Percentiles rank a stretch among this genome's conserved stretches.
Evolutionary conservation across 2,888 invertebrate genomes (phyloP).

Genomic region (Napeogenes sylphis): DNA sequence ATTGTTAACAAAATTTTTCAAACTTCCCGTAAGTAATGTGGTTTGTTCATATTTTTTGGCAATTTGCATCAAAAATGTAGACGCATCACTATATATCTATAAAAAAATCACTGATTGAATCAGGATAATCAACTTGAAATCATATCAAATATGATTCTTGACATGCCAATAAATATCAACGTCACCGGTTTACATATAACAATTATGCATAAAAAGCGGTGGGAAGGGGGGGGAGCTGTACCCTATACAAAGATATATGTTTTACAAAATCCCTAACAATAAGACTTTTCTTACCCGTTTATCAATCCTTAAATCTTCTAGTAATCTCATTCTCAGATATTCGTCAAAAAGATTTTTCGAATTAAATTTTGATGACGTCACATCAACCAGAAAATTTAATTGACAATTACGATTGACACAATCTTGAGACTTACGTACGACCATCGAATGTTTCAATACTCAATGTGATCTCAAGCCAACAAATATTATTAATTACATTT

Average conservation of each 20-base stretch:
- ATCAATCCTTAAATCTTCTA: background rate
- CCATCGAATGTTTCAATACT: slow-evolving; percentile 6
- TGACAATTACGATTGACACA: slow-evolving; percentile 7
- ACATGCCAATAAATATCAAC: slow-evolving; percentile 25
- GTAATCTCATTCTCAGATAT: background rate
- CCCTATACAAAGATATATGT: slow-evolving; percentile 10
- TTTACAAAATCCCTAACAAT: background rate
- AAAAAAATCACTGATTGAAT: background rate
- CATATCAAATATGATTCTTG: slow-evolving; percentile 17
- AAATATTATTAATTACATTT: background rate
- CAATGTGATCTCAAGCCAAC: slow-evolving; percentile 8
- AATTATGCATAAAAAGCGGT: slow-evolving; percentile 16
- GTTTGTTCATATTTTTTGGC: slow-evolving; percentile 29
- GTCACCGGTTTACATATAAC: slow-evolving; percentile 6
- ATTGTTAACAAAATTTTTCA: too few species aligned
- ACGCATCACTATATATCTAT: background rate
- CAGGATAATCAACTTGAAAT: background rate
- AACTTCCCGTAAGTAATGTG: too few species aligned
- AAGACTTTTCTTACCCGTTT: too few species aligned
- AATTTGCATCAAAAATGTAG: slow-evolving; percentile 12
- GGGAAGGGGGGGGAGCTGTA: slow-evolving; percentile 2
- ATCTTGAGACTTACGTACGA: background rate
- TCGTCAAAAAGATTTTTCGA: slow-evolving; percentile 3
- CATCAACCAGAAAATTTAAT: background rate
- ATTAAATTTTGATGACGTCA: slow-evolving; percentile 4